A percentile compares a stretch with the other conserved stretches of the same genome.
Conservation (phyloP, 2,113 vertebrate genomes). For the Engystomops pustulosus region DNA sequence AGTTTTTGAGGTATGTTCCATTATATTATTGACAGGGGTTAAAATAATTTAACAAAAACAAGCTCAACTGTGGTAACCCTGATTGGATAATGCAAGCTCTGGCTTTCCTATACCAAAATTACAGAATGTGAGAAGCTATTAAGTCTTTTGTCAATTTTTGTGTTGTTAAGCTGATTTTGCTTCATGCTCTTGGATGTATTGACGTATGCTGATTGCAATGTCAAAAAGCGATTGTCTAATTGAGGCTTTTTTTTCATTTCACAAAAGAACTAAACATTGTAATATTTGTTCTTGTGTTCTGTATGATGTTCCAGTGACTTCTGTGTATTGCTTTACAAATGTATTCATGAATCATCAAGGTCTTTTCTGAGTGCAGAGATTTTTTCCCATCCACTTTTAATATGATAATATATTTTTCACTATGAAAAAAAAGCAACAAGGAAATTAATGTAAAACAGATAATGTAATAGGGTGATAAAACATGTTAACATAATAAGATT, state of each 20-base stretch:
- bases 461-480: neutral
- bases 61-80: neutral
- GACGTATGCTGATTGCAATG: constrained; percentile 53
- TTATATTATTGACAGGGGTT: neutral
- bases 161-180: constrained; percentile 37
- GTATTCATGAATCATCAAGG: constrained; percentile 51
- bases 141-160: constrained; percentile 33
- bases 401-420: neutral
- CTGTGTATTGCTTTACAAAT: constrained; percentile 28
- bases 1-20: neutral
- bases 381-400: neutral
- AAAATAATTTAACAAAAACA: neutral
- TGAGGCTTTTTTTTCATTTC: constrained; percentile 5
- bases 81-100: constrained; percentile 28
- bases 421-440: constrained; percentile 24
- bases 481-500: neutral
- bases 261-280: constrained; percentile 31
- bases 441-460: neutral
- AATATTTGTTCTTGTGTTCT: constrained; percentile 38
- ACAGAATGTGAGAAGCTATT: constrained; percentile 32
- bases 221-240: constrained; percentile 42
- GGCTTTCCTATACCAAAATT: constrained; percentile 9
- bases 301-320: constrained; percentile 30
- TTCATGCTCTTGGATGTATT: constrained; percentile 39
- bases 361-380: constrained; percentile 8